Percentiles rank a stretch among this genome's conserved stretches.
Evolutionary conservation across 2,888 invertebrate species (phyloP).

Genomic region (Euplagia quadripunctaria): DNA sequence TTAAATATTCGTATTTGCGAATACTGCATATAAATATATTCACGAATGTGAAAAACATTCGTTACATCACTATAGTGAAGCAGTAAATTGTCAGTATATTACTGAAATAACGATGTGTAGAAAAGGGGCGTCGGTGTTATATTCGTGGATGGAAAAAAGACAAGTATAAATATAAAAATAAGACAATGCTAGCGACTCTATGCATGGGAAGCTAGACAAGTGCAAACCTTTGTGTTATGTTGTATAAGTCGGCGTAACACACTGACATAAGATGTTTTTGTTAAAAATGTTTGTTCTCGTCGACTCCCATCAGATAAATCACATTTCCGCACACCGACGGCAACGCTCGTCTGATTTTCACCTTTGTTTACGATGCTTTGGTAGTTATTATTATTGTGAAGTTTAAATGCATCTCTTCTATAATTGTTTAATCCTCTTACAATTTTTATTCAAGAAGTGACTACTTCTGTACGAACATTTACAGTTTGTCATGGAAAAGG

Average conservation of each 20-base stretch:
- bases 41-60: too few relatives aligned
- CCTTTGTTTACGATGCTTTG: conserved; percentile 16
- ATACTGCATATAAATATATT: too few relatives aligned
- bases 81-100: too few relatives aligned
- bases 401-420: background rate
- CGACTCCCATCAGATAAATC: conserved; percentile 41
- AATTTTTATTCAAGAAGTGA: too few relatives aligned
- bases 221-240: conserved; percentile 73
- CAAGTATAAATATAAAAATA: conserved; percentile 44
- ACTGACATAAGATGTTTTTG: conserved; percentile 58
- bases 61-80: background rate
- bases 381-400: background rate
- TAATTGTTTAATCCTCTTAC: too few relatives aligned
- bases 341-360: conserved; percentile 31
- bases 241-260: conserved; percentile 71
- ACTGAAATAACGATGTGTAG: background rate
- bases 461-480: too few relatives aligned
- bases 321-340: conserved; percentile 35
- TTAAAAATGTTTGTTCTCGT: conserved; percentile 38
- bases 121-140: conserved; percentile 19
- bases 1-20: too few relatives aligned
- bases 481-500: too few relatives aligned
- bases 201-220: conserved; percentile 78
- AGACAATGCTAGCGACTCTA: conserved; percentile 69
- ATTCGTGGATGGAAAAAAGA: conserved; percentile 49